phyloP scores from a whole-genome alignment of 2,797 vertebrate genomes.

The Labeo calbasu region DNA sequence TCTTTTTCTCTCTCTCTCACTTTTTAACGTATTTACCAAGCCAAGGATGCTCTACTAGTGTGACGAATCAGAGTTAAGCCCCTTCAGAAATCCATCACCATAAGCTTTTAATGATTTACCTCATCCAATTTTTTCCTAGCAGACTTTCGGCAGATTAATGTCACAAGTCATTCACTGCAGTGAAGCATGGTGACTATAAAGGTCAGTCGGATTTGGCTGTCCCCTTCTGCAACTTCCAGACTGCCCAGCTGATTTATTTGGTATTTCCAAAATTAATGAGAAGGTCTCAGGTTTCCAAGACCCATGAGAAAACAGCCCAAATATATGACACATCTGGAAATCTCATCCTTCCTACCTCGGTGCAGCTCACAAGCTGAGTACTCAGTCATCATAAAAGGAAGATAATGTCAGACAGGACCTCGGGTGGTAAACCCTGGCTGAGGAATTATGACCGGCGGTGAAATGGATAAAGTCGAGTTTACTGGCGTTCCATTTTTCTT shows the following conservation, averaged over 20 bases:
- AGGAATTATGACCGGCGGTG: conserved; percentile 12
- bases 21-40: conserved; percentile 25
- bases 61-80: conserved; percentile 46
- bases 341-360: conserved; percentile 8
- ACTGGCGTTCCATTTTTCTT: conserved; percentile 18
- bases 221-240: conserved; percentile 10
- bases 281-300: conserved; percentile 13
- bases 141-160: conserved; percentile 48
- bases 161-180: conserved; percentile 31
- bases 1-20: neutral
- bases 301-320: conserved; percentile 42
- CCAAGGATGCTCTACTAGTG: conserved; percentile 26
- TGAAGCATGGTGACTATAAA: conserved; percentile 32
- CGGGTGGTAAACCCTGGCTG: conserved; percentile 19
- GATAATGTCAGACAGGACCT: conserved; percentile 30
- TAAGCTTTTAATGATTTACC: conserved; percentile 47
- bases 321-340: conserved; percentile 55
- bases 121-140: conserved; percentile 39
- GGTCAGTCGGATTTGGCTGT: conserved; percentile 4
- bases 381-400: conserved; percentile 40
- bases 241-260: conserved; percentile 45
- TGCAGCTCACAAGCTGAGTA: conserved; percentile 20
- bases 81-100: conserved; percentile 46
- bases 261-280: conserved; percentile 41
- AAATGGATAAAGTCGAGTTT: conserved; percentile 31